Conservation (phyloP, 2,888 invertebrate genomes). For the Neoitamus cyanurus region DNA sequence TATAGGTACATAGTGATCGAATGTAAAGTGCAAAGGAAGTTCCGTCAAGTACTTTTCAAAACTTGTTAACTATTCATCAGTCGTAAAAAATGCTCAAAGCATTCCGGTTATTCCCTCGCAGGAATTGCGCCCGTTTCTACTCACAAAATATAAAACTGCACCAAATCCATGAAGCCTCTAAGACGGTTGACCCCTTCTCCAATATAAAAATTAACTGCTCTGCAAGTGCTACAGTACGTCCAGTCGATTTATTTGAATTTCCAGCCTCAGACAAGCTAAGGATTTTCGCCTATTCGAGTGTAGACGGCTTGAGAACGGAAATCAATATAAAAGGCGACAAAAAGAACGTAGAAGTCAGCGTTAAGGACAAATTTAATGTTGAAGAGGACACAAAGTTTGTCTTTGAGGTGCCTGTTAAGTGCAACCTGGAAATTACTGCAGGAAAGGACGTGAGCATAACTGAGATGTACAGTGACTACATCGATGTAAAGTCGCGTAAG, state of each 20-base stretch:
- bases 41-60: background rate
- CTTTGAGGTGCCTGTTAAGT: constrained; percentile 61
- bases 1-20: background rate
- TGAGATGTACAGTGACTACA: constrained; percentile 58
- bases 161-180: constrained; percentile 30
- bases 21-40: background rate
- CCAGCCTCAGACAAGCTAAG: constrained; percentile 50
- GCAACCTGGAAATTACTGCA: constrained; percentile 58
- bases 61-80: background rate
- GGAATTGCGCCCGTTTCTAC: background rate
- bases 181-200: constrained; percentile 49
- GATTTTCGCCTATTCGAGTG: background rate
- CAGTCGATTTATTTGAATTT: constrained; percentile 51
- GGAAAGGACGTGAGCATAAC: constrained; percentile 56
- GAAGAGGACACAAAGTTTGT: constrained; percentile 49
- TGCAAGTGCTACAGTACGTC: constrained; percentile 41
- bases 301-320: background rate
- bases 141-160: background rate
- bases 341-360: constrained; percentile 33
- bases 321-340: constrained; percentile 35
- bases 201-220: constrained; percentile 49
- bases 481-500: constrained; percentile 56
- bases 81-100: background rate
- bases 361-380: background rate
- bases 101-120: background rate